phyloP scores from a whole-genome alignment of 2,797 vertebrate genomes.

The Galaxias olidus region DNA sequence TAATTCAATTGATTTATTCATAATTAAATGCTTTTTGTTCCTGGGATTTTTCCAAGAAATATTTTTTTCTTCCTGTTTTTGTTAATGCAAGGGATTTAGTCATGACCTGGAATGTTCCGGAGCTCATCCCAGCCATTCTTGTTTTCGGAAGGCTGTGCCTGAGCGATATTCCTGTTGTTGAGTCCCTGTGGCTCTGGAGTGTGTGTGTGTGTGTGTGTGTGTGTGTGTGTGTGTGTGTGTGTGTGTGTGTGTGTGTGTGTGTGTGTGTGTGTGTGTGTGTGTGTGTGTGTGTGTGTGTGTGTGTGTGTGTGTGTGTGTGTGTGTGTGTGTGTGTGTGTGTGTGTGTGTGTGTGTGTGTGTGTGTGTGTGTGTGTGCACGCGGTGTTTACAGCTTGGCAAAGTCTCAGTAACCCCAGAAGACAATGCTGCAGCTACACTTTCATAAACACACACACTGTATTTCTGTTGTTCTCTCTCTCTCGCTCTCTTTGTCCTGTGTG shows the following conservation, averaged over 20 bases:
- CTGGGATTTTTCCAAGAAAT: too few relatives aligned
- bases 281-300: conserved; percentile 19
- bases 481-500: not conserved
- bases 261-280: not conserved
- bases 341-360: not conserved
- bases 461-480: too few relatives aligned
- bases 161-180: too few relatives aligned
- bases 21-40: too few relatives aligned
- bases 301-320: too few relatives aligned
- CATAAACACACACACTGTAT: not conserved
- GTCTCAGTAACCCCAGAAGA: not conserved
- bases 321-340: conserved; percentile 1
- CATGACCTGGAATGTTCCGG: too few relatives aligned
- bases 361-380: too few relatives aligned
- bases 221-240: conserved; percentile 2
- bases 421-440: not conserved
- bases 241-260: not conserved
- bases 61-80: too few relatives aligned
- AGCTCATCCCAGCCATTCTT: too few relatives aligned
- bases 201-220: not conserved
- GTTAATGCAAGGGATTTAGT: too few relatives aligned
- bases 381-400: not conserved
- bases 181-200: not conserved
- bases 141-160: too few relatives aligned
- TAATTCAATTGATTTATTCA: too few relatives aligned